phyloP scores from a whole-genome alignment of 1,140 invertebrate species.

The Oreohelix idahoensis region DNA sequence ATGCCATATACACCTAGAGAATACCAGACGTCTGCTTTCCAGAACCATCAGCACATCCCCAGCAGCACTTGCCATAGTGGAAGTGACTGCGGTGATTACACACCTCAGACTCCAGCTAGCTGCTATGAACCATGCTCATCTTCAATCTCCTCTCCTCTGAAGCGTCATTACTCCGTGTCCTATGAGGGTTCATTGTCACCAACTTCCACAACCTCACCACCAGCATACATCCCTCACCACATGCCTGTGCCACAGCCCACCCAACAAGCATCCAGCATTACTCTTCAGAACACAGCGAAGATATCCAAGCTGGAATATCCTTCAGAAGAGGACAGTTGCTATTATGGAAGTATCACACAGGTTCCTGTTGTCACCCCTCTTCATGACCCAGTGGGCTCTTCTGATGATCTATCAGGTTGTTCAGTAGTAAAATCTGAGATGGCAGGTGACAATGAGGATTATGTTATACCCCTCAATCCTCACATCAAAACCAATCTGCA shows the following conservation, averaged over 20 bases:
- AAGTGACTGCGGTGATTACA: slow-evolving; percentile 4
- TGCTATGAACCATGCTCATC: slow-evolving; percentile 21
- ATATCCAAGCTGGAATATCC: slow-evolving; percentile 20
- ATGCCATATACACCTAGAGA: slow-evolving; percentile 9
- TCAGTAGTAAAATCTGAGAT: slow-evolving; percentile 45
- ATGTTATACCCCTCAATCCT: slow-evolving; percentile 49
- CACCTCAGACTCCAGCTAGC: neutral
- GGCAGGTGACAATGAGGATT: slow-evolving; percentile 51
- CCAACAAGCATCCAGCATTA: neutral
- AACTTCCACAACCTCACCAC: slow-evolving; percentile 20
- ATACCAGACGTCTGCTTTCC: neutral
- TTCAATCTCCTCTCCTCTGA: neutral
- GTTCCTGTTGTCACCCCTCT: neutral
- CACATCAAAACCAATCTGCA: slow-evolving; percentile 55
- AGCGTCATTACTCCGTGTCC: slow-evolving; percentile 17
- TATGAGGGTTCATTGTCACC: slow-evolving; percentile 29
- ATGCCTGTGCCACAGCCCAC: neutral
- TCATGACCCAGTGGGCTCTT: neutral
- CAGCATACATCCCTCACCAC: slow-evolving; percentile 1
- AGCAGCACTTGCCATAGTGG: neutral
- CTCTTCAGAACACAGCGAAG: slow-evolving; percentile 3
- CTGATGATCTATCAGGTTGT: neutral
- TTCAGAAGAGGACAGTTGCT: slow-evolving; percentile 6
- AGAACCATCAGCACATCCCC: neutral
- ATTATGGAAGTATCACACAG: neutral